A percentile compares a stretch with the other conserved stretches of the same genome.
Evolutionary conservation across 2,797 vertebrate species (phyloP).

Genomic region (Arrhamphus sclerolepis): DNA sequence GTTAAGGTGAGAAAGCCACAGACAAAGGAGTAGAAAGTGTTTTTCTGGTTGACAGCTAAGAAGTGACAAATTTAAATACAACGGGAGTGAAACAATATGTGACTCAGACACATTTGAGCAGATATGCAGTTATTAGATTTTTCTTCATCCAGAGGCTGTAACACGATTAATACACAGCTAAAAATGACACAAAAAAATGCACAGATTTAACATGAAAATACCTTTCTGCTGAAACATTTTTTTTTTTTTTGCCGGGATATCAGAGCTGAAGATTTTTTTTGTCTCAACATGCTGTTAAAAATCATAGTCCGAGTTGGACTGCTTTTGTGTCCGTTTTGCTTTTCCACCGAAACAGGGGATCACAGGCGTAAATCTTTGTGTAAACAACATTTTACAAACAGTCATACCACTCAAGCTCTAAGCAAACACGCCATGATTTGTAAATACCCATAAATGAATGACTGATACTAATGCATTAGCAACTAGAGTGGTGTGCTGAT

Average conservation of each 20-base stretch:
- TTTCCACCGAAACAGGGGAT: not conserved
- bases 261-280: not conserved
- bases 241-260: too few species aligned
- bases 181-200: not conserved
- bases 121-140: slow-evolving; percentile 13
- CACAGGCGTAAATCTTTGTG: slow-evolving; percentile 19
- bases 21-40: slow-evolving; percentile 43
- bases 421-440: slow-evolving; percentile 39
- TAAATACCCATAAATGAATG: slow-evolving; percentile 15
- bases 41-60: slow-evolving; percentile 35
- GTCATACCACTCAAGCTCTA: slow-evolving; percentile 1
- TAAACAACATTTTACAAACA: slow-evolving; percentile 15
- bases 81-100: slow-evolving; percentile 25
- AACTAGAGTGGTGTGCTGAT: not conserved
- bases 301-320: not conserved
- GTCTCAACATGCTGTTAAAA: not conserved
- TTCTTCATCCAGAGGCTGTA: not conserved
- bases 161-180: slow-evolving; percentile 1
- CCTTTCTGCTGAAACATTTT: not conserved
- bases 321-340: slow-evolving; percentile 9
- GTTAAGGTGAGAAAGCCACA: slow-evolving; percentile 67
- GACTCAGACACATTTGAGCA: slow-evolving; percentile 36
- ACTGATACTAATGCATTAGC: slow-evolving; percentile 1
- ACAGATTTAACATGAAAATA: not conserved
- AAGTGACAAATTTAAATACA: slow-evolving; percentile 40